phyloP scores from a whole-genome alignment of 2,888 invertebrate genomes.

The Tetropium fuscum region DNA sequence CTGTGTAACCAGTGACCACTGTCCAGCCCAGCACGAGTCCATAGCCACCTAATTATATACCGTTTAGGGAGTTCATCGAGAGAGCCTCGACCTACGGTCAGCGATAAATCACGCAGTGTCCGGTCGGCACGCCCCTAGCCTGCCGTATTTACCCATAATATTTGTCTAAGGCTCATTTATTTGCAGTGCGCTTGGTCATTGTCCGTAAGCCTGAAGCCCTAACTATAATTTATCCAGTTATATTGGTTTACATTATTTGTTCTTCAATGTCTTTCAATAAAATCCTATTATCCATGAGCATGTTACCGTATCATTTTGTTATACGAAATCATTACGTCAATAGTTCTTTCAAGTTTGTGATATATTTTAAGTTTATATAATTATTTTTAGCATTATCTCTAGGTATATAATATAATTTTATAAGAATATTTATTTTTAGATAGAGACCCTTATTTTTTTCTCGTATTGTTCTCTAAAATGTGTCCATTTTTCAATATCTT shows the following conservation, averaged over 20 bases:
- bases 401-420: no score
- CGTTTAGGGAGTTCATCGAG: slow-evolving; percentile 36
- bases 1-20: slow-evolving; percentile 46
- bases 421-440: no score
- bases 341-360: no score
- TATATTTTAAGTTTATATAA: no score
- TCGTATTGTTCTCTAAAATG: no score
- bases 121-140: slow-evolving; percentile 58
- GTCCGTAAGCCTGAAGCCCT: slow-evolving; percentile 2
- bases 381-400: no score
- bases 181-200: slow-evolving; percentile 36
- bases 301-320: no score
- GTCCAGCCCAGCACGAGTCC: slow-evolving; percentile 56
- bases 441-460: no score
- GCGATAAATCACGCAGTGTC: slow-evolving; percentile 52
- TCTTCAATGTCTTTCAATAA: slow-evolving; percentile 14
- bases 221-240: slow-evolving; percentile 3
- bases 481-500: no score
- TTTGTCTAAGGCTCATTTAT: slow-evolving; percentile 61
- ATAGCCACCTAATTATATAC: slow-evolving; percentile 51
- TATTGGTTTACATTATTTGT: slow-evolving; percentile 2
- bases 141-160: slow-evolving; percentile 65
- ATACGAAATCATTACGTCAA: no score
- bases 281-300: no score
- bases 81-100: slow-evolving; percentile 35